A percentile compares a stretch with the other conserved stretches of the same genome.
phyloP scores from a whole-genome alignment of 2,113 vertebrate species.

The Regulus satrapa region DNA sequence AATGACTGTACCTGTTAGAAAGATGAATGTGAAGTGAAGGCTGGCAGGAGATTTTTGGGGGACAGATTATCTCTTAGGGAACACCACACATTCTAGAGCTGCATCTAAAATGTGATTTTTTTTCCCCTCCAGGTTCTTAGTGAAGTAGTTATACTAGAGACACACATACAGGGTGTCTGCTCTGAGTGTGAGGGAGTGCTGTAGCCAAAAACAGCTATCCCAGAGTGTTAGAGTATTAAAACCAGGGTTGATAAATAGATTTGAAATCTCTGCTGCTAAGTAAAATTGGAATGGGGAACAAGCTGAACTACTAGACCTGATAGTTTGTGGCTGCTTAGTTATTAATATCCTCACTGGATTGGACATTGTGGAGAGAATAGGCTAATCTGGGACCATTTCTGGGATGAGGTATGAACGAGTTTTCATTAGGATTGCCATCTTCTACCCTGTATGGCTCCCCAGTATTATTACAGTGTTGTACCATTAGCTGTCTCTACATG shows the following conservation, averaged over 20 bases:
- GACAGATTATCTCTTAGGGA: background rate
- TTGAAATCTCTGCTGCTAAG: background rate
- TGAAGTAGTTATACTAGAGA: too few species aligned
- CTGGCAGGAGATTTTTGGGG: background rate
- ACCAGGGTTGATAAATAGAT: background rate
- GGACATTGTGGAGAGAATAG: background rate
- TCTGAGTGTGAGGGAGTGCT: background rate
- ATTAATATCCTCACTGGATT: background rate
- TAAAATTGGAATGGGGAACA: background rate
- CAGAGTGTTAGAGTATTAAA: background rate
- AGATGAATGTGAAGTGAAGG: background rate
- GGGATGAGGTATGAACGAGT: background rate
- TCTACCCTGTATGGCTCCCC: background rate
- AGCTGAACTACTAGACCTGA: background rate
- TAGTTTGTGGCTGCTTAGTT: background rate
- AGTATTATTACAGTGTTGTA: background rate
- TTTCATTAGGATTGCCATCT: background rate
- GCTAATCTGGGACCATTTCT: background rate
- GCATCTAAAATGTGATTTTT: background rate
- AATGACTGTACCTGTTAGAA: background rate
- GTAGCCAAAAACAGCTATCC: background rate
- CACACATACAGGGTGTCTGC: accelerated
- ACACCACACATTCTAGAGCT: background rate
- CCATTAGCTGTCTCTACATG: background rate
- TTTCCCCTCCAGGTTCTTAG: background rate